Base-by-base conservation (phyloP, 2,797 vertebrate species). In the Siniperca undulata region DNA sequence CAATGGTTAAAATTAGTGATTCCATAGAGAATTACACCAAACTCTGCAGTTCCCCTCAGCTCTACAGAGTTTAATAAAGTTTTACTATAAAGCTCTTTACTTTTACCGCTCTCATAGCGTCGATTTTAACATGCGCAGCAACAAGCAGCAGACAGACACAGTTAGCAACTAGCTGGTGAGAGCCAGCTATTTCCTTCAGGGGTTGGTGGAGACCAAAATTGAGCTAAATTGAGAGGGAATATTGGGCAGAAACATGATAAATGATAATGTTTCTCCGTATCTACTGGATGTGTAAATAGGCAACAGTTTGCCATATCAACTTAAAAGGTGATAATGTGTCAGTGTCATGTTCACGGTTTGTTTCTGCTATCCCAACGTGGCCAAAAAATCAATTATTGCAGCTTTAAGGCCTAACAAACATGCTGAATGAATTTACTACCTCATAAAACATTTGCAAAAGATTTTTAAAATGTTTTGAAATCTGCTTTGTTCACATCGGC, bases 401-500 rank as follows among this genome's bases (percentile, higher is more conserved):
- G 16, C 14, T 62, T 62, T 14, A 40, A 68, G 74, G 74, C 65
- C 22, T 12, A 22, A 58, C 38, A 53, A 46, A 55, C 40, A 58
- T 0, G 9, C 11, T 59, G 19, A 64, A 56, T 24, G 0, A 19
- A 69, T 55, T 22, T 16, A 30, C 36, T 20, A 1, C 20, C 55
- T n/a, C 53, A 20, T 36, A 38, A 67, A 64, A 67, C 27, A 66
- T 60, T 36, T 66, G 20, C 62, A 11, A 55, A 62, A 14, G 5
- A 67, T 80, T 44, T 61, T 42, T 56, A 1, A 30, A 27, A 24
- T 42, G 13, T 52, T 72, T 59, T 24, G 22, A 60, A 70, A 64
- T 48, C 20, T 16, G 50, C 22, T 13, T 44, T 3, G n/a, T 20
- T 75, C 4, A 27, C 24, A 11, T 48, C n/a, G 0, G 14, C 50